Evolutionary conservation across 2,888 invertebrate species (phyloP).

Genomic region (Harpagoxenus sublaevis): DNA sequence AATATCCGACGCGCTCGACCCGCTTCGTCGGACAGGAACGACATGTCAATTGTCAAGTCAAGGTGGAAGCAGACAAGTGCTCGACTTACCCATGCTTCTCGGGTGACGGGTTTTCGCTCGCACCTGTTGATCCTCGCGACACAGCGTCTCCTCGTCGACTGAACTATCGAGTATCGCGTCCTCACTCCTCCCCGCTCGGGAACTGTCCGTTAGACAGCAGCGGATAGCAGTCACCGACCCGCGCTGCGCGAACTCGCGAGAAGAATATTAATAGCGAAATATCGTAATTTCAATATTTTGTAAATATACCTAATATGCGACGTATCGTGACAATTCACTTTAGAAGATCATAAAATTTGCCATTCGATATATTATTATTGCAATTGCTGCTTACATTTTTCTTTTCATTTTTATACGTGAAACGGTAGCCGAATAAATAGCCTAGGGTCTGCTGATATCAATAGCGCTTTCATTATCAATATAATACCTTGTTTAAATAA

Average conservation of each 20-base stretch:
- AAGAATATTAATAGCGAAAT: neutral
- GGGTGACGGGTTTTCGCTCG: conserved; percentile 39
- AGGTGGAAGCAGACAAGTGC: neutral
- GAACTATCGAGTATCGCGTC: conserved; percentile 37
- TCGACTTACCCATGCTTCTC: conserved; percentile 72
- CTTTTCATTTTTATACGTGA: neutral
- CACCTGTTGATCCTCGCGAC: conserved; percentile 70
- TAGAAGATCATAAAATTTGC: neutral
- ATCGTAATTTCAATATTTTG: neutral
- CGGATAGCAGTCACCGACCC: neutral
- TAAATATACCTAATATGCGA: neutral
- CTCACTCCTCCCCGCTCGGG: conserved; percentile 22
- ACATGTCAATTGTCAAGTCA: neutral
- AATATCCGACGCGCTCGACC: neutral
- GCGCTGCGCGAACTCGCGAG: neutral
- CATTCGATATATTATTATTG: neutral
- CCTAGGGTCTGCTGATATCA: neutral
- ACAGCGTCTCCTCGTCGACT: conserved; percentile 76
- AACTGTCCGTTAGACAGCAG: conserved; percentile 63
- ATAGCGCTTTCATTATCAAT: neutral
- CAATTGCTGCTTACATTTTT: neutral
- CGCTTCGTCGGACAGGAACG: neutral
- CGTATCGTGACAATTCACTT: neutral
- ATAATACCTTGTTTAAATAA: neutral
- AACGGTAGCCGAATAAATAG: neutral